Conservation (phyloP, 2,888 invertebrate species). For the Andricus curvator region DNA sequence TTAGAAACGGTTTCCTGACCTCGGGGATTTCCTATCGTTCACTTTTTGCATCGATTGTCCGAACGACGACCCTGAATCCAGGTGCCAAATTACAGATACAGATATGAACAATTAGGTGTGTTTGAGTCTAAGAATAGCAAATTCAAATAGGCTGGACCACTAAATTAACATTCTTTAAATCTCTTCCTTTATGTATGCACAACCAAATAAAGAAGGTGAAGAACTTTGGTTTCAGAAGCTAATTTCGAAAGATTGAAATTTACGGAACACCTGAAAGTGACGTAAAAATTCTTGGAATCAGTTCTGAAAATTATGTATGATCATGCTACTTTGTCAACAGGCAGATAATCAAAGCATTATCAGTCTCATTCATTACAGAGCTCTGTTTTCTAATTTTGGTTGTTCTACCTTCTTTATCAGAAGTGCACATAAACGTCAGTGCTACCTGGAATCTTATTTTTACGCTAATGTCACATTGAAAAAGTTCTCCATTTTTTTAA, state of each 20-base stretch:
- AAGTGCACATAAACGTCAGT: neutral
- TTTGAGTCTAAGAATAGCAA: conserved; percentile 1
- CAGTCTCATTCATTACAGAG: neutral
- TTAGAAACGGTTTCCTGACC: neutral
- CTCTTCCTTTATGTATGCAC: no score
- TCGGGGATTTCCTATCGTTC: neutral
- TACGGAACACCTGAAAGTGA: neutral
- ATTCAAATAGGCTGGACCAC: neutral
- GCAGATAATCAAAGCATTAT: neutral
- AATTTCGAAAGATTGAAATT: neutral
- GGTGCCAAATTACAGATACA: neutral
- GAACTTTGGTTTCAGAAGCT: no score
- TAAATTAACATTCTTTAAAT: neutral
- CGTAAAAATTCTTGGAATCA: neutral
- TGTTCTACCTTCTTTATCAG: neutral
- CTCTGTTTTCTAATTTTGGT: conserved; percentile 10
- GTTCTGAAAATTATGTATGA: neutral
- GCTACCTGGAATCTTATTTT: neutral
- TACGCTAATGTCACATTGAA: neutral
- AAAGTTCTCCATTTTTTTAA: neutral
- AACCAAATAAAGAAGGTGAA: no score
- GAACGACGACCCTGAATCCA: conserved; percentile 14
- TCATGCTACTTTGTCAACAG: neutral
- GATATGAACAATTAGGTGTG: conserved; percentile 10
- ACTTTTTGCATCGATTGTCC: conserved; percentile 2